Evolutionary conservation across 2,888 invertebrate genomes (phyloP).

Genomic region (Cataglyphis altisquamis): DNA sequence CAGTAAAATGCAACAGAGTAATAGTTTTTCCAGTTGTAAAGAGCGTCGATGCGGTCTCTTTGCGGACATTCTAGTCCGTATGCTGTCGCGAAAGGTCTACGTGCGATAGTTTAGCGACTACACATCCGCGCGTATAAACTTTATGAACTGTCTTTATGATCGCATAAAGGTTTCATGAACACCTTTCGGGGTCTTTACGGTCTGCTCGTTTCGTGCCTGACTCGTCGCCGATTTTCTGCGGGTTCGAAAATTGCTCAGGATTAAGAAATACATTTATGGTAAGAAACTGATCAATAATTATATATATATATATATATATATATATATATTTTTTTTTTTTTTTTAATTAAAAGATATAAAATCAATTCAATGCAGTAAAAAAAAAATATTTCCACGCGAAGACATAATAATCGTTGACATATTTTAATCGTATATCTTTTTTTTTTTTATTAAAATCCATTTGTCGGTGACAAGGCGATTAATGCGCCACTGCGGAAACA

Average conservation of each 20-base stretch:
- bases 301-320: no score
- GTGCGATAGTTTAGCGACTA: conserved; percentile 71
- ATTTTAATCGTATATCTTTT: not conserved
- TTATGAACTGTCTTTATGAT: conserved; percentile 78
- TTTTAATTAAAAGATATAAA: not conserved
- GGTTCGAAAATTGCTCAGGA: conserved; percentile 50
- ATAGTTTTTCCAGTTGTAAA: conserved; percentile 73
- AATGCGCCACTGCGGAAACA: not conserved
- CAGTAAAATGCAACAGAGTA: conserved; percentile 51
- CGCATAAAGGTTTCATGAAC: conserved; percentile 78
- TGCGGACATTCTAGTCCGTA: conserved; percentile 67
- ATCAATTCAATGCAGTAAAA: not conserved
- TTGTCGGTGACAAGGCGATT: not conserved
- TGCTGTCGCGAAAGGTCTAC: conserved; percentile 60
- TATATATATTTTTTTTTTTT: no score
- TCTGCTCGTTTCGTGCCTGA: conserved; percentile 57
- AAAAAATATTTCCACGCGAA: not conserved
- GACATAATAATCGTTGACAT: not conserved
- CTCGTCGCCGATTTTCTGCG: conserved; percentile 60
- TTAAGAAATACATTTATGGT: conserved; percentile 46
- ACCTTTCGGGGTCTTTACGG: conserved; percentile 66
- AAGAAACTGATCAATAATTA: conserved; percentile 3
- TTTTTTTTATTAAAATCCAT: not conserved
- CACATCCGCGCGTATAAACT: conserved; percentile 70
- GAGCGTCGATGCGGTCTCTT: conserved; percentile 55